Evolutionary conservation across 1,140 invertebrate genomes (phyloP).

Genomic region (Drosophila arawakana): DNA sequence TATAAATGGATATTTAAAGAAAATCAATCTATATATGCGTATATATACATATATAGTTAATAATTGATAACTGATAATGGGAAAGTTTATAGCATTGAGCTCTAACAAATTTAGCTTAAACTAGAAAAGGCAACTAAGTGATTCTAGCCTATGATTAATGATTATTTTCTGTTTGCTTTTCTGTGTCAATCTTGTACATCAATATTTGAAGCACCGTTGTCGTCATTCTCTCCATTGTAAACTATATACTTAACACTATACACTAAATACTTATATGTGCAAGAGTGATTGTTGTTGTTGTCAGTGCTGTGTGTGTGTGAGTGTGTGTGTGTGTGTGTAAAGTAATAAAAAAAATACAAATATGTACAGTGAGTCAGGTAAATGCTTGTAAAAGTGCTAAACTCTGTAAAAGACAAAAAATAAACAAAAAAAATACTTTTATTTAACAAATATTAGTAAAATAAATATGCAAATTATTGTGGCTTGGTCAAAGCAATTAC

Average conservation of each 20-base stretch:
- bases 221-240: constrained; percentile 20
- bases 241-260: constrained; percentile 6
- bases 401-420: background rate
- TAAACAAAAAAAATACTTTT: background rate
- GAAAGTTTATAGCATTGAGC: background rate
- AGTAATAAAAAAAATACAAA: too few species aligned
- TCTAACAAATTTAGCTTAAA: constrained; percentile 28
- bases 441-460: background rate
- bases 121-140: constrained; percentile 56
- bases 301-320: constrained; percentile 17
- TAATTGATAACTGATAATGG: constrained; percentile 18
- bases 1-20: background rate
- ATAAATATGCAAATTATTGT: background rate
- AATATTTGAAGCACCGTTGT: constrained; percentile 32
- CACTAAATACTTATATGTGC: constrained; percentile 26
- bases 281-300: constrained; percentile 18
- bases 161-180: constrained; percentile 13
- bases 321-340: constrained; percentile 18
- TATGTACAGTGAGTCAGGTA: background rate
- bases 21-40: background rate
- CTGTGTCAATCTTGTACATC: constrained; percentile 12
- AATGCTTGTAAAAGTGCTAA: constrained; percentile 8
- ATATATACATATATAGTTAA: background rate
- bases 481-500: background rate
- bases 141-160: constrained; percentile 38